Percentiles rank a stretch among this genome's conserved stretches.
These are phyloP conservation scores for Pholis gunnellus DNA, from an alignment of 2,113 vertebrate genomes.

Conservation along the genomic window DNA sequence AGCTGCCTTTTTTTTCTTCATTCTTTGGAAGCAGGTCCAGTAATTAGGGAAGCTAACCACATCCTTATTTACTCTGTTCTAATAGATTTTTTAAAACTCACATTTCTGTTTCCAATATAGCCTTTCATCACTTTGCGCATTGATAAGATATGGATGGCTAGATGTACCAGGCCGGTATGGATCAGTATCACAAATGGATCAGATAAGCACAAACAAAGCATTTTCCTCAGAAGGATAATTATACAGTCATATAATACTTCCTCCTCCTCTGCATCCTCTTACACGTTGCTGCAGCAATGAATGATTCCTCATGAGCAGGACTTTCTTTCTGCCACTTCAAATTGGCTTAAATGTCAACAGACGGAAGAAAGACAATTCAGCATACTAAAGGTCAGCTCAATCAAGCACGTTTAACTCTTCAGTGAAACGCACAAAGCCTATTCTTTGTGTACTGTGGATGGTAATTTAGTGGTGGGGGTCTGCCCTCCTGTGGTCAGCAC, in stretches of 20 bases:
- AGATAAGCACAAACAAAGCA: slow-evolving; percentile 77
- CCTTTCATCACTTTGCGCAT: slow-evolving; percentile 65
- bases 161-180: slow-evolving; percentile 55
- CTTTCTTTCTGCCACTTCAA: slow-evolving; percentile 59
- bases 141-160: slow-evolving; percentile 60
- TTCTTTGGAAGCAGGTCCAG: slow-evolving; percentile 69
- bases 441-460: slow-evolving; percentile 30
- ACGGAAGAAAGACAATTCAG: slow-evolving; percentile 22
- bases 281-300: slow-evolving; percentile 44
- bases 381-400: slow-evolving; percentile 57
- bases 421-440: slow-evolving; percentile 29
- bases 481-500: slow-evolving; percentile 84
- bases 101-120: slow-evolving; percentile 63
- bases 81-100: slow-evolving; percentile 49
- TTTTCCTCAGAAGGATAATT: slow-evolving; percentile 68
- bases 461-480: slow-evolving; percentile 76
- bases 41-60: slow-evolving; percentile 78
- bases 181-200: slow-evolving; percentile 70
- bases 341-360: slow-evolving; percentile 52
- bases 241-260: slow-evolving; percentile 75
- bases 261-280: slow-evolving; percentile 57
- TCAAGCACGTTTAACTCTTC: slow-evolving; percentile 55
- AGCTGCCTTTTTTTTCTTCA: slow-evolving; percentile 56
- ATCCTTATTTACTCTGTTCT: slow-evolving; percentile 73
- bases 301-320: slow-evolving; percentile 52